Conservation (phyloP, 2,888 invertebrate species). For the Thera obeliscata region DNA sequence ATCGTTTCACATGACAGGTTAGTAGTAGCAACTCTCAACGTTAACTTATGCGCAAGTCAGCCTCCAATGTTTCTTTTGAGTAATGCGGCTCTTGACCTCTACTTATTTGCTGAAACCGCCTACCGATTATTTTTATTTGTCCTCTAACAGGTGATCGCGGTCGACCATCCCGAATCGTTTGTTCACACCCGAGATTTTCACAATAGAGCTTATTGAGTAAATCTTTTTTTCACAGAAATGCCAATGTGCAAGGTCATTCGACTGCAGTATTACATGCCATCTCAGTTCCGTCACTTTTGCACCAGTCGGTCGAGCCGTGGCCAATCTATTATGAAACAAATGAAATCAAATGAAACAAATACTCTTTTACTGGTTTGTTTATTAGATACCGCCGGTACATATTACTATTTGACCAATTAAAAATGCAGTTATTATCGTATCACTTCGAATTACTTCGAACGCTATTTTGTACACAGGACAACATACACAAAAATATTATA, state of each 20-base stretch:
- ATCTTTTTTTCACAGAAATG: constrained; percentile 44
- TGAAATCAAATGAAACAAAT: constrained; percentile 49
- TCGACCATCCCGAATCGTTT: constrained; percentile 52
- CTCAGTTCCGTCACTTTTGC: constrained; percentile 48
- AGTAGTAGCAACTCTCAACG: too few species aligned
- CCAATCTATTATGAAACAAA: constrained; percentile 43
- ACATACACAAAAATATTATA: constrained; percentile 55
- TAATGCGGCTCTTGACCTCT: constrained; percentile 4
- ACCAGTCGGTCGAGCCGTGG: constrained; percentile 26
- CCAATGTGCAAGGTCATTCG: constrained; percentile 55
- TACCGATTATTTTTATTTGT: constrained; percentile 1
- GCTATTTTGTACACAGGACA: constrained; percentile 77
- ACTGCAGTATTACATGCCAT: constrained; percentile 47
- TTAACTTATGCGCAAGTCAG: not conserved
- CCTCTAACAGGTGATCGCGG: constrained; percentile 26
- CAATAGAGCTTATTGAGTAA: constrained; percentile 56
- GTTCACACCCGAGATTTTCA: constrained; percentile 54
- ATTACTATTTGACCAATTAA: constrained; percentile 73
- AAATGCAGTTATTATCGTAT: constrained; percentile 77
- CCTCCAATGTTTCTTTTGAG: not conserved
- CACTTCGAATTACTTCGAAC: constrained; percentile 68
- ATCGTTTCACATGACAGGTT: too few species aligned
- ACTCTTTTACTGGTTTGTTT: constrained; percentile 70
- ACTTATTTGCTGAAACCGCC: not conserved
- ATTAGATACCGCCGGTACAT: constrained; percentile 77